Evolutionary conservation across 2,113 vertebrate species (phyloP).

Genomic region (Equus quagga): DNA sequence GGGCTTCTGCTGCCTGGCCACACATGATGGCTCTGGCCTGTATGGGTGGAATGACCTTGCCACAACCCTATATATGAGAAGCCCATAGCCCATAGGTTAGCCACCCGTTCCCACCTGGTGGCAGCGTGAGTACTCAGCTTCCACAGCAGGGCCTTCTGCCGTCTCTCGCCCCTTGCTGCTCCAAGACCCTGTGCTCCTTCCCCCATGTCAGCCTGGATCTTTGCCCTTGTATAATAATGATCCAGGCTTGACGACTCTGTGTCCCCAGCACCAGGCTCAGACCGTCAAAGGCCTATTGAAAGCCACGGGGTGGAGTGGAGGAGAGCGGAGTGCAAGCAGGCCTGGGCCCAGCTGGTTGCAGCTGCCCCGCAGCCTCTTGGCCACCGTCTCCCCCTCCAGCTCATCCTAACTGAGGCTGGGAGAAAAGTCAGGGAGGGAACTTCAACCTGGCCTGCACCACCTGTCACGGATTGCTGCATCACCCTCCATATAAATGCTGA

Average conservation of each 20-base stretch:
- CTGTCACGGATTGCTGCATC: accelerated
- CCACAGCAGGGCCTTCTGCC: slow-evolving; percentile 19
- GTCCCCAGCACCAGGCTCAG: neutral
- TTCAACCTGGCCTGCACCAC: neutral
- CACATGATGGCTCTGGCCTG: neutral
- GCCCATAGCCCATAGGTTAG: neutral
- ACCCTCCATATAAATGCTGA: neutral
- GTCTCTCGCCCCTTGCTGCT: slow-evolving; percentile 52
- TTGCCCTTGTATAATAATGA: neutral
- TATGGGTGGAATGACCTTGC: neutral
- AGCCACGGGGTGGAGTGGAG: neutral
- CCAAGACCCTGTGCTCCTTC: neutral
- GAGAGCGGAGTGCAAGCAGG: neutral
- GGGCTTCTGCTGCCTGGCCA: neutral
- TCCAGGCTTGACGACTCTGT: neutral
- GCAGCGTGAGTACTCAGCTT: slow-evolving; percentile 27
- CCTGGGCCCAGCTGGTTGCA: too few species aligned
- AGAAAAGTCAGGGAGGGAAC: neutral
- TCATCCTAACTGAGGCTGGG: slow-evolving; percentile 39
- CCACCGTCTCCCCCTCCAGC: slow-evolving; percentile 58
- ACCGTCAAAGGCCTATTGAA: neutral
- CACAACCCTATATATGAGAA: neutral
- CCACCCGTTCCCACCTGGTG: neutral
- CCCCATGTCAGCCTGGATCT: neutral
- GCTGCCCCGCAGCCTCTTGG: slow-evolving; percentile 61